Percentiles rank a stretch among this genome's conserved stretches.
These are phyloP conservation scores for Natrix natrix DNA, from an alignment of 2,797 vertebrate species.

Conservation along the genomic window DNA sequence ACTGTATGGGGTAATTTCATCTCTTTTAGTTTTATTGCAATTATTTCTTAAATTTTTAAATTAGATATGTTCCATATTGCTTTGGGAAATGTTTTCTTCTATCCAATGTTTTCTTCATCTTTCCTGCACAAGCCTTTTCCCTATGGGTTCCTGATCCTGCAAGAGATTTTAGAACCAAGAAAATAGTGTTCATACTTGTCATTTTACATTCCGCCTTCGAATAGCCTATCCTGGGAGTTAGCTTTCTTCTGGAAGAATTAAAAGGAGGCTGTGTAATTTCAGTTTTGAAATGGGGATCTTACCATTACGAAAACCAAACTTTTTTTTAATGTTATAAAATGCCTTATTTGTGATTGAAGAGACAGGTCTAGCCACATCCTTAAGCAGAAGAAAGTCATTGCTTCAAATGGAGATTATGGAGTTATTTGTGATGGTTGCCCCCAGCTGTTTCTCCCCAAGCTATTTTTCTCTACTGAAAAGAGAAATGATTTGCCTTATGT, in stretches of 20 bases:
- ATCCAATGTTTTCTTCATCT: not conserved
- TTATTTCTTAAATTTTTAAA: not conserved
- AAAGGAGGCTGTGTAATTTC: not conserved
- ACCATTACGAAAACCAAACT: not conserved
- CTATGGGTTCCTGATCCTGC: not conserved
- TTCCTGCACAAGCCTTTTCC: not conserved
- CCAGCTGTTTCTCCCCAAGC: not conserved
- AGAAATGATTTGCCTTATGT: not conserved
- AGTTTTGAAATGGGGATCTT: not conserved
- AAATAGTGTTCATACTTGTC: not conserved
- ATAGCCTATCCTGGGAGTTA: not conserved
- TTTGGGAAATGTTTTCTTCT: not conserved
- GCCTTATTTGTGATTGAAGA: not conserved
- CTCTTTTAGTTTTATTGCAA: not conserved
- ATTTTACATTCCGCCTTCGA: not conserved
- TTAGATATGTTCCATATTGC: not conserved
- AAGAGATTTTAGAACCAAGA: not conserved
- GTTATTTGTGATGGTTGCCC: not conserved
- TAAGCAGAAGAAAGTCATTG: not conserved
- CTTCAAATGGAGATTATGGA: not conserved
- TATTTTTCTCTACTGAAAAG: not conserved
- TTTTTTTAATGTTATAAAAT: not conserved
- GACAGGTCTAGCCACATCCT: not conserved
- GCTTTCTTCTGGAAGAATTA: not conserved
- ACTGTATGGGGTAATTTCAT: not conserved